Conservation (phyloP, 2,888 invertebrate genomes). For the Pseudanteris insignis region DNA sequence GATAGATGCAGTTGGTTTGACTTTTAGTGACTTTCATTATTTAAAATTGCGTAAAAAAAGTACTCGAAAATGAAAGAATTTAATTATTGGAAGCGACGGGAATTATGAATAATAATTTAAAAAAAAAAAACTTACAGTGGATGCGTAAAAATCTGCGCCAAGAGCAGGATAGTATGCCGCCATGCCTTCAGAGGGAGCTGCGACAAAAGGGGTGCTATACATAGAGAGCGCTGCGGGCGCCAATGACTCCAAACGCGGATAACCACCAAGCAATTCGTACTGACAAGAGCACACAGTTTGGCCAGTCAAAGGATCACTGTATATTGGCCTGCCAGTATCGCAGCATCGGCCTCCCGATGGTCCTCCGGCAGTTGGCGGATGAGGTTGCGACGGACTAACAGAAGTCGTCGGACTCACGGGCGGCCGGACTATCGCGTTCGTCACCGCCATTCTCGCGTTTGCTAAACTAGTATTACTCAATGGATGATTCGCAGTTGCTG, state of each 20-base stretch:
- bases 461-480: conserved; percentile 57
- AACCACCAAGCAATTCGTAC: conserved; percentile 83
- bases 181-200: conserved; percentile 73
- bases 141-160: conserved; percentile 84
- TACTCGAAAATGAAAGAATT: no score
- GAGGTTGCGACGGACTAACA: conserved; percentile 68
- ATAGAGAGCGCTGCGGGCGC: conserved; percentile 76
- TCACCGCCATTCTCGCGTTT: conserved; percentile 67
- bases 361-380: conserved; percentile 65
- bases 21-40: no score
- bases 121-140: conserved; percentile 77
- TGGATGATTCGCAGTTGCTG: conserved; percentile 54
- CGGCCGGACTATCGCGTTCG: conserved; percentile 69
- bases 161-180: conserved; percentile 87
- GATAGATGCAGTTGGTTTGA: no score
- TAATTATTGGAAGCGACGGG: no score
- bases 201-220: conserved; percentile 81
- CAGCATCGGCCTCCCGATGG: conserved; percentile 75
- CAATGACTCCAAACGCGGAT: conserved; percentile 81
- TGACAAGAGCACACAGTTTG: conserved; percentile 91
- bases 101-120: background rate
- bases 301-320: conserved; percentile 88
- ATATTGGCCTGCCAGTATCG: conserved; percentile 90
- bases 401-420: conserved; percentile 68
- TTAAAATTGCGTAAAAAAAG: no score